These are phyloP conservation scores for Catocala sponsa DNA, from an alignment of 2,888 invertebrate species.

Conservation along the genomic window DNA sequence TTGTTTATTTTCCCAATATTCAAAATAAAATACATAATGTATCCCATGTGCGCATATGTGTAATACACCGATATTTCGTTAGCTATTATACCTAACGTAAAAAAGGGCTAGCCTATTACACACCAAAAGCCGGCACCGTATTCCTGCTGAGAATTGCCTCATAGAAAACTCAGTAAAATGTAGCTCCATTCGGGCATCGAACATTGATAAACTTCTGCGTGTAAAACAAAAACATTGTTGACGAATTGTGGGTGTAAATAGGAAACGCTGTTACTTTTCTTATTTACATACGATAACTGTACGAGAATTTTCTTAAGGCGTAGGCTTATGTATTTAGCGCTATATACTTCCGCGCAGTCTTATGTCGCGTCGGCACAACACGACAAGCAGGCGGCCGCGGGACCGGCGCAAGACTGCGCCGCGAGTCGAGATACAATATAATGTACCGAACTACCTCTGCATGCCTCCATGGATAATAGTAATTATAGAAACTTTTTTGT, in stretches of 20 bases:
- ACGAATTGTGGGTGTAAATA: constrained; percentile 72
- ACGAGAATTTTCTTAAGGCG: constrained; percentile 55
- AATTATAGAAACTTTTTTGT: constrained; percentile 74
- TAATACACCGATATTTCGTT: no score
- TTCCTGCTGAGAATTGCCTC: no score
- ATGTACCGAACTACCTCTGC: constrained; percentile 84
- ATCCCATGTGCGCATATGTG: no score
- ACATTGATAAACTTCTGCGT: no score
- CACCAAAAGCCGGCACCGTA: no score
- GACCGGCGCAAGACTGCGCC: constrained; percentile 45
- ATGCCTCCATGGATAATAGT: constrained; percentile 80
- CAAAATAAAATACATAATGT: no score
- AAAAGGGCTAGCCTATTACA: no score
- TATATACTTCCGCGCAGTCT: constrained; percentile 31
- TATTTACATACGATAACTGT: constrained; percentile 53
- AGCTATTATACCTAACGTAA: no score
- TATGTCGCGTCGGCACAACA: constrained; percentile 20
- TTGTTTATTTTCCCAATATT: no score
- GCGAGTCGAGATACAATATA: constrained; percentile 60
- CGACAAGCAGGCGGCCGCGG: constrained; percentile 8
- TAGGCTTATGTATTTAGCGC: constrained; percentile 49
- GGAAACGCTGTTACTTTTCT: constrained; percentile 64
- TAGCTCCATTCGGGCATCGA: no score
- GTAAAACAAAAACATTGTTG: no score
- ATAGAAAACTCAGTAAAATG: no score